Base-by-base conservation (phyloP, 2,113 vertebrate species). In the Speoplatyrhinus poulsoni region DNA sequence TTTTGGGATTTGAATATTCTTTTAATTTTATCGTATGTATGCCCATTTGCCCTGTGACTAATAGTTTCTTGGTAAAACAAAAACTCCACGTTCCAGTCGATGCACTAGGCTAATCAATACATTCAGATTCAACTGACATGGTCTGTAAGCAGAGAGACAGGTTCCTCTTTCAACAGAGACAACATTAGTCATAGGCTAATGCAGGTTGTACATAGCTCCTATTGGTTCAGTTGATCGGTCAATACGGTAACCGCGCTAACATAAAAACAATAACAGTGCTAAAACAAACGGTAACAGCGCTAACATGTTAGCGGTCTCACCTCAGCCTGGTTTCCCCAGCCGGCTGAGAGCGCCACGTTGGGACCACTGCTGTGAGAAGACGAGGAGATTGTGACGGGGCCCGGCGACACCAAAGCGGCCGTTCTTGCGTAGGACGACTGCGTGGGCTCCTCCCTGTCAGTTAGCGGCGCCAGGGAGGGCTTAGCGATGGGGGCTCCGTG, bases 251-350 rank as follows among this genome's bases (percentile, higher is more conserved):
- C 2, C 1, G 26, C 26, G 26, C 26, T 26, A 26, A 26, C 26
- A 26, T 26, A 26, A 26, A 26, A 26, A 26, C 26, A 26, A 26
- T 26, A 26, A 26, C 26, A 26, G 26, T 26, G 26, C 26, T 26
- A 26, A 26, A 26, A 26, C 26, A 26, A 26, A 26, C 26, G 19
- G 19, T 19, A 19, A 19, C 19, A 19, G n/a, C 6, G 6, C 12
- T 57, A 55, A 3, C 62, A 0, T 59, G 68, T 4, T 49, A 41
- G 62, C 62, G 16, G n/a, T 87, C 94, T 94, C 89, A 99, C 97
- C 94, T 99, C 96, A 76, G 92, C 93, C 72, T 90, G 92, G 73
- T 72, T 89, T 2, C 86, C 90, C 93, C 94, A 92, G 75, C 86
- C 70, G 88, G 92, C 76, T 69, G 92, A 90, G 46, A 91, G 89